These are phyloP conservation scores for Drosophila pegasa DNA, from an alignment of 2,888 invertebrate genomes.

Conservation along the genomic window DNA sequence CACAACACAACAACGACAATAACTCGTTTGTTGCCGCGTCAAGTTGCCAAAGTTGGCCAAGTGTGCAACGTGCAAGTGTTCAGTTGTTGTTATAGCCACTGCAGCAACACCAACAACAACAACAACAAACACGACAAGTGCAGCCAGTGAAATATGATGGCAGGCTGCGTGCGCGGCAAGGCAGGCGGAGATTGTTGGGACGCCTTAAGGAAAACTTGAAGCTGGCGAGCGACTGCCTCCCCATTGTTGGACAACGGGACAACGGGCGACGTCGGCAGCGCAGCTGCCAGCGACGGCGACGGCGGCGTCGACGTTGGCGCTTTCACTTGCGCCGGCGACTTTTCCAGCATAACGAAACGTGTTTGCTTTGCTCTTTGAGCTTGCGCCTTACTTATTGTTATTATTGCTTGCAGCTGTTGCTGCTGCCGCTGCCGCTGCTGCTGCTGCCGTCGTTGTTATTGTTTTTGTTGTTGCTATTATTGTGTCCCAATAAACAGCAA, in stretches of 20 bases:
- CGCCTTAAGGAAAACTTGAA: constrained; percentile 72
- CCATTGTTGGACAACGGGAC: constrained; percentile 44
- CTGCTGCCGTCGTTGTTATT: constrained; percentile 12
- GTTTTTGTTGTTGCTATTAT: constrained; percentile 12
- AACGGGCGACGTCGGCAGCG: constrained; percentile 15
- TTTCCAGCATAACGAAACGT: constrained; percentile 59
- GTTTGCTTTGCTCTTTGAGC: constrained; percentile 65
- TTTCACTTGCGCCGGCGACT: constrained; percentile 69
- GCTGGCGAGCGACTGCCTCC: constrained; percentile 22
- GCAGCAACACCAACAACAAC: constrained; percentile 28
- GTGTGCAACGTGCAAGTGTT: constrained; percentile 79
- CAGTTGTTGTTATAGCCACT: constrained; percentile 77
- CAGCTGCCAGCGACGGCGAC: background rate
- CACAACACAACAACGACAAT: constrained; percentile 27
- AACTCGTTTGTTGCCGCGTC: constrained; percentile 71
- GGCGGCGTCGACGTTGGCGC: constrained; percentile 38
- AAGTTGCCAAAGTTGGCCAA: constrained; percentile 81
- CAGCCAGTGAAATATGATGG: constrained; percentile 78
- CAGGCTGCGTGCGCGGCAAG: constrained; percentile 30
- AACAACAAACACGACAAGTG: constrained; percentile 61
- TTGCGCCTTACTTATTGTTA: constrained; percentile 33
- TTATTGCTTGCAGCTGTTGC: constrained; percentile 37
- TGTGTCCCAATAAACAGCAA: constrained; percentile 54
- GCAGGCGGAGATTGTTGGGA: constrained; percentile 11
- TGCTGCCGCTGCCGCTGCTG: constrained; percentile 4